These are phyloP conservation scores for Lycocerus yunnanus DNA, from an alignment of 2,888 invertebrate species.

Conservation along the genomic window DNA sequence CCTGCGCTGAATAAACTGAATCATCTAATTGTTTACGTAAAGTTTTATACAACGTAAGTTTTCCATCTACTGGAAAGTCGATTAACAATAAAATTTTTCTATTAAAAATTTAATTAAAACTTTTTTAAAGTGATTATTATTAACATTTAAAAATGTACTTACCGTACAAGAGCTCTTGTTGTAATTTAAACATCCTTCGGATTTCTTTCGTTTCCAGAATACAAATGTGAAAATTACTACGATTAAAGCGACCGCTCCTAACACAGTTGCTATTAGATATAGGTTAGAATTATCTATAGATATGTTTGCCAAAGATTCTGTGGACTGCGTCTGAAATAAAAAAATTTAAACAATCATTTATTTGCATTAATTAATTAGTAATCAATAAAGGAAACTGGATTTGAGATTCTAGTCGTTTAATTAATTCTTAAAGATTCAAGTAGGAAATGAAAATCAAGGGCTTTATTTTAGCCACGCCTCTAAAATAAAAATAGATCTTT, in stretches of 20 bases:
- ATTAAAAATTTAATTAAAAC: background rate
- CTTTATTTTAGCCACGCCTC: too few relatives aligned
- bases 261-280: conserved; percentile 1
- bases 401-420: too few relatives aligned
- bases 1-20: too few relatives aligned
- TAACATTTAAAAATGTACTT: conserved; percentile 7
- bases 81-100: background rate
- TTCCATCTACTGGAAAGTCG: background rate
- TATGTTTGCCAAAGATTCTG: conserved; percentile 13
- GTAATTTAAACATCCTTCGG: conserved; percentile 22
- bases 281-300: conserved; percentile 16
- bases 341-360: too few relatives aligned
- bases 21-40: too few relatives aligned
- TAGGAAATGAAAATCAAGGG: too few relatives aligned
- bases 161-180: conserved; percentile 33
- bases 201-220: conserved; percentile 22
- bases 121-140: background rate
- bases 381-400: too few relatives aligned
- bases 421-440: too few relatives aligned
- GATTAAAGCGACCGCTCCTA: conserved; percentile 10
- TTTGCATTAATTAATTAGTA: too few relatives aligned
- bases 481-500: too few relatives aligned
- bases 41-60: too few relatives aligned
- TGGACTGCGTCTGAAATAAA: conserved; percentile 20
- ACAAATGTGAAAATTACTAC: conserved; percentile 19